Percentiles rank a stretch among this genome's conserved stretches.
These are phyloP conservation scores for Electrona antarctica DNA, from an alignment of 2,113 vertebrate species.

Conservation along the genomic window DNA sequence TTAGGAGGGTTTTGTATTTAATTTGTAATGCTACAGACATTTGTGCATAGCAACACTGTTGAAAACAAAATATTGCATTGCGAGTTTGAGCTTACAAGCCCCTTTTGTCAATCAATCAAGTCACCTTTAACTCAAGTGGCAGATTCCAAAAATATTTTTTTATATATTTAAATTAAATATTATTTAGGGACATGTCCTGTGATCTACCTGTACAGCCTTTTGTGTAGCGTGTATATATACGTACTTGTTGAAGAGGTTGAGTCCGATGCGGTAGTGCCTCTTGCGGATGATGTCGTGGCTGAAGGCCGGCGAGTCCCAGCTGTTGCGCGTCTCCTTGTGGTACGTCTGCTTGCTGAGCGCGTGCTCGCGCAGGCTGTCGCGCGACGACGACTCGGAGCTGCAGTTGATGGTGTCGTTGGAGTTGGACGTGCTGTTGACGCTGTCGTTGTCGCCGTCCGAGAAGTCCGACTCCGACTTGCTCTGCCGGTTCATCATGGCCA, in stretches of 20 bases:
- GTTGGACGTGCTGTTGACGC: constrained; percentile 97
- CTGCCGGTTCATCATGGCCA: constrained; percentile 82
- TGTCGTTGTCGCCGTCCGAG: constrained; percentile 96
- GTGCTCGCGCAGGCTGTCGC: constrained; percentile 94
- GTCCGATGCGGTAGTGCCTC: constrained; percentile 94
- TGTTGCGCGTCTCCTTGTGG: constrained; percentile 97
- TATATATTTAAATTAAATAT: too few relatives aligned
- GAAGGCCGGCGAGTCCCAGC: constrained; percentile 98
- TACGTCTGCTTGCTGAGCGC: constrained; percentile 96
- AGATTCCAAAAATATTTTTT: too few relatives aligned
- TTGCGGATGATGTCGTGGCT: constrained; percentile 97
- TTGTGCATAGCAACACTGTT: too few relatives aligned
- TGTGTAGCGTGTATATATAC: constrained; percentile 52
- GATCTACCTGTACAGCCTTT: too few relatives aligned
- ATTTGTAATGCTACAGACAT: too few relatives aligned
- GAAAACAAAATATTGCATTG: too few relatives aligned
- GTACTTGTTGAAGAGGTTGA: constrained; percentile 99
- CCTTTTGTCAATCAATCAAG: too few relatives aligned
- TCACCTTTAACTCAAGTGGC: too few relatives aligned
- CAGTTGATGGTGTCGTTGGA: constrained; percentile 98
- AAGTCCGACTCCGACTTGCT: constrained; percentile 97
- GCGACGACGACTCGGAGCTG: constrained; percentile 94
- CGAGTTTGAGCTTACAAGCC: too few relatives aligned
- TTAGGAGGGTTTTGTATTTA: too few relatives aligned
- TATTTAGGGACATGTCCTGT: too few relatives aligned